Evolutionary conservation across 2,797 vertebrate genomes (phyloP).

Genomic region (Periparus ater): DNA sequence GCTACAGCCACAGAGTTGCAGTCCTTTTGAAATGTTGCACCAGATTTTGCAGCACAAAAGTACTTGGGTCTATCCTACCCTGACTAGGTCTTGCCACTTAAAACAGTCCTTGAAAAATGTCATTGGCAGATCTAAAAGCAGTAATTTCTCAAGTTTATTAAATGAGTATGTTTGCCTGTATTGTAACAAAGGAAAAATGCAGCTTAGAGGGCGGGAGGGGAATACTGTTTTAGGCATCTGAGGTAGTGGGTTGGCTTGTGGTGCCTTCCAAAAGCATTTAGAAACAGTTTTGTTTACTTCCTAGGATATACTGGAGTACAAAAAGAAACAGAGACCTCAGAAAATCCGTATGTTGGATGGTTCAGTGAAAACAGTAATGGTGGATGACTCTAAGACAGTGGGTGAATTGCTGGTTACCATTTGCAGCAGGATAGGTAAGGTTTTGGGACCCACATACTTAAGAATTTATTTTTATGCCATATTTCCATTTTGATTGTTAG

Average conservation of each 20-base stretch:
- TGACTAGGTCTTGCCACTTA: neutral
- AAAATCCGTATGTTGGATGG: constrained; percentile 99
- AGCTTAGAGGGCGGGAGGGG: neutral
- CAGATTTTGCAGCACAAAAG: neutral
- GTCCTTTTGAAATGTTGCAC: neutral
- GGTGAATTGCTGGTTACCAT: constrained; percentile 97
- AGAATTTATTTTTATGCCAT: neutral
- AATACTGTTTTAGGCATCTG: neutral
- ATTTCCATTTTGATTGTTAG: neutral
- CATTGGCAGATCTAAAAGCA: neutral
- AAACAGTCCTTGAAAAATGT: neutral
- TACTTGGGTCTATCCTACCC: neutral
- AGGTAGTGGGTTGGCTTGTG: neutral
- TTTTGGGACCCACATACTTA: neutral
- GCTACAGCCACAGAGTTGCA: neutral
- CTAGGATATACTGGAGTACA: constrained; percentile 96
- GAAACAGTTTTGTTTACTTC: neutral
- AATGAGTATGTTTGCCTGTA: neutral
- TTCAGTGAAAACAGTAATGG: constrained; percentile 97
- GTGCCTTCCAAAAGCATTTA: neutral
- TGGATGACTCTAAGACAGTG: constrained; percentile 98
- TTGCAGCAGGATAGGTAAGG: constrained; percentile 94
- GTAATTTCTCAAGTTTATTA: neutral
- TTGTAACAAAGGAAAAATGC: neutral
- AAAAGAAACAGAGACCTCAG: constrained; percentile 97